Conservation (phyloP, 2,888 invertebrate species). For the Sinopyrophorus schimmeli region DNA sequence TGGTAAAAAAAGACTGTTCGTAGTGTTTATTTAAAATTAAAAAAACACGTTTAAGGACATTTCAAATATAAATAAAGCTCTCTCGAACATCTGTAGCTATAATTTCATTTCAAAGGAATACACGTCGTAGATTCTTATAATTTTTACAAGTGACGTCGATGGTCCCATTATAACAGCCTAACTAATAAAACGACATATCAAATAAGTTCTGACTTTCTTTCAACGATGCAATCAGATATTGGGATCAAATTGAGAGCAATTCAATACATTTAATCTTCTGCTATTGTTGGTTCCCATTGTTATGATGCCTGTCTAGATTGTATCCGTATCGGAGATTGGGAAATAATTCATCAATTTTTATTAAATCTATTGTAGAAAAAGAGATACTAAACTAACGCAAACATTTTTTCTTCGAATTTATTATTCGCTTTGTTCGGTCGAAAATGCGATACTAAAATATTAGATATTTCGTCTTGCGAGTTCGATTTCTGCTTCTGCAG, state of each 20-base stretch:
- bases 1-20: no score
- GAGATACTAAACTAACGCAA: neutral
- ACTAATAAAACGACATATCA: slow-evolving; percentile 17
- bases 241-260: slow-evolving; percentile 28
- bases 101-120: no score
- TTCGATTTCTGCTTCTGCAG: no score
- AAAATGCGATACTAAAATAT: slow-evolving; percentile 4
- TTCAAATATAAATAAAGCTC: no score
- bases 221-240: slow-evolving; percentile 26
- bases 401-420: slow-evolving; percentile 9
- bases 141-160: neutral
- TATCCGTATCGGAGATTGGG: slow-evolving; percentile 19
- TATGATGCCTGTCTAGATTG: slow-evolving; percentile 18
- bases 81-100: no score
- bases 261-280: slow-evolving; percentile 27
- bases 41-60: no score
- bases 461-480: no score
- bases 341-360: slow-evolving; percentile 22
- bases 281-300: slow-evolving; percentile 24
- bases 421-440: slow-evolving; percentile 8
- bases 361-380: slow-evolving; percentile 13
- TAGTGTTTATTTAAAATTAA: no score
- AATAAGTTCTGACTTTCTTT: slow-evolving; percentile 24
- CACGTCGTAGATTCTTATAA: neutral
- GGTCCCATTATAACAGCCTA: neutral